Base-by-base conservation (phyloP, 2,797 vertebrate species). In the Acrocephalus scirpaceus region DNA sequence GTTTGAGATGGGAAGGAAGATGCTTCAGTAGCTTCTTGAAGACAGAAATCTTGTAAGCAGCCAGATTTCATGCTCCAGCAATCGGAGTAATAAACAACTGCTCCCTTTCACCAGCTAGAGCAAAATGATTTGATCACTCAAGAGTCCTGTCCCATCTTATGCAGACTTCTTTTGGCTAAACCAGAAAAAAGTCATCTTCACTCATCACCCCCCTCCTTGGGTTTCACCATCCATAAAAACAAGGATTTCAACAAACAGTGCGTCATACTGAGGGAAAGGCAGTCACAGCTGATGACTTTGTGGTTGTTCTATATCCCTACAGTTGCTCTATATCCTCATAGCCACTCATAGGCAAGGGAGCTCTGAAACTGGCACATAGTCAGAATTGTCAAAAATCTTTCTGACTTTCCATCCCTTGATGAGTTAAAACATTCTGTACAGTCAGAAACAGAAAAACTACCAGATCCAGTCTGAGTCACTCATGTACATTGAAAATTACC, bases 81-180 rank as follows among this genome's bases (percentile, higher is more conserved):
- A 79, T 89, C 19, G 70, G 11, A 92, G 60, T 82, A 91, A 92
- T 74, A 67, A 87, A 75, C 30, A 89, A 88, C 20, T 45, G 60
- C 42, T 93, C 57, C 77, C 64, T 87, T 72, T 76, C 88, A 73
- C 87, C 65, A 94, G 82, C 57, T 87, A 80, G 1, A 91, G 54
- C 53, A 92, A 93, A 91, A 80, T 47, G 6, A 86, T 71, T 74
- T 90, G 29, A 77, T 88, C 87, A 96, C 61, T 92, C 78, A 77
- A 77, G 62, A 88, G 53, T 69, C 36, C 54, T 44, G 65, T 67
- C 50, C 61, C 5, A 2, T 47, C 25, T 81, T 51, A 72, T 4
- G 21, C 20, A 83, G 36, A 50, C 42, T 82, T 84, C 54, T 84
- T 58, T 51, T 5, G 19, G 29, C 27, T 66, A 73, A 77, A 81